Base-by-base conservation (phyloP, 64 coral and sea anemone species). In the Pachyseris speciosa region DNA sequence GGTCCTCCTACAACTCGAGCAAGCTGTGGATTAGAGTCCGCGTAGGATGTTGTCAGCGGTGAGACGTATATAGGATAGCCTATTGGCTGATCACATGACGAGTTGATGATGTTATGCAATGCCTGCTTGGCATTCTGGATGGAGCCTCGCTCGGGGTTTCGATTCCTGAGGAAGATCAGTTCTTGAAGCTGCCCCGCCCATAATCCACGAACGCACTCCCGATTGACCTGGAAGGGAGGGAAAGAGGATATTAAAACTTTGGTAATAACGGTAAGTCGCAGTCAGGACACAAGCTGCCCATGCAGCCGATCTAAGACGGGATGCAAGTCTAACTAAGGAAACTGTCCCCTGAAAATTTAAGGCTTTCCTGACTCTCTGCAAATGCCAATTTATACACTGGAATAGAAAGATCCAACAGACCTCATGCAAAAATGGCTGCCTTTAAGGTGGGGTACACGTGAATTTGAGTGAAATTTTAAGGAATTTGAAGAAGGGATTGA, bases 11-110 rank as follows among this genome's bases (percentile, higher is more conserved):
- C 60, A 50, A 96, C 64, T 48, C 88, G 88, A 28, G 91, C 38
- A 0, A 99, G 97, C 24, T 99, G 97, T 25, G 43, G 37, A 70
- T 95, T 99, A 9, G 90, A 90, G 80, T 99, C 97, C 0, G 94
- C 93, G 37, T 99, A 99, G 3, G 97, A 99, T 13, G 97, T 99
- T 13, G 90, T 99, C 37, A 99, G 87, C 9, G 97, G 97, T 6
- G 97, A 99, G n/a, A 99, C 97, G 45, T 99, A 99, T 71, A 99
- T 99, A 1, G 97, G 97, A 45, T 99, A 99, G 27, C 97, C 97
- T 60, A 99, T 99, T 2, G 97, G 97, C 53, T 99, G 97, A 72
- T 99, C 97, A 58, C 97, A 99, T 8, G 94, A 95, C 20, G 97
- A 99, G 58, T 99, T 99, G 70, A 99, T 99, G 65, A 99, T 99